Evolutionary conservation across 2,888 invertebrate genomes (phyloP).

Genomic region (Melitaea athalia): DNA sequence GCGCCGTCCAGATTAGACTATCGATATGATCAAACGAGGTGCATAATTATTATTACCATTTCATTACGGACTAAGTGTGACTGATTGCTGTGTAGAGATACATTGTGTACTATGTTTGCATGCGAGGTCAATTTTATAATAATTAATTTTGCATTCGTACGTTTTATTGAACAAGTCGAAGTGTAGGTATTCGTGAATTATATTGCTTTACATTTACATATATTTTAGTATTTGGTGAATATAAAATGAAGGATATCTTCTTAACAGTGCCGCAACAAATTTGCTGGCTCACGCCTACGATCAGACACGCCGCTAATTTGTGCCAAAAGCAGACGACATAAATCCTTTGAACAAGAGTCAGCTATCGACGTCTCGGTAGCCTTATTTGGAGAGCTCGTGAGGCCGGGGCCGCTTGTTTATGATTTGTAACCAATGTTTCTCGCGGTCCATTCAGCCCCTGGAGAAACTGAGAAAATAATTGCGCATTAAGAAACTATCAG

Average conservation of each 20-base stretch:
- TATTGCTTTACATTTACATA: not conserved
- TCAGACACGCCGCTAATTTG: conserved; percentile 73
- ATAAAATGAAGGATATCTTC: conserved; percentile 16
- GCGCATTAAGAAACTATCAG: conserved; percentile 39
- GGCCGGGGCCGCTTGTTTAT: conserved; percentile 65
- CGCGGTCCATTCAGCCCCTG: conserved; percentile 37
- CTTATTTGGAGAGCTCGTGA: conserved; percentile 76
- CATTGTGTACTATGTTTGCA: not conserved
- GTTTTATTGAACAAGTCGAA: not conserved
- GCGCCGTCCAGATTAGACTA: conserved; percentile 36
- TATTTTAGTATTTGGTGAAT: not conserved
- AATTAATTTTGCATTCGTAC: not conserved
- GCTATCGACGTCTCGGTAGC: conserved; percentile 61
- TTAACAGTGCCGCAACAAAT: conserved; percentile 51
- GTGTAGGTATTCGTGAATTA: not conserved
- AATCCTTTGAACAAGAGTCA: conserved; percentile 69
- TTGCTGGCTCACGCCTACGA: conserved; percentile 72
- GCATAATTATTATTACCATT: conserved; percentile 48
- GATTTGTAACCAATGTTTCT: conserved; percentile 64
- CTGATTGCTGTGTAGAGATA: conserved; percentile 43
- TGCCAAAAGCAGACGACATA: conserved; percentile 73
- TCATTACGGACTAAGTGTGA: conserved; percentile 54
- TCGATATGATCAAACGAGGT: conserved; percentile 39
- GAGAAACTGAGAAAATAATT: conserved; percentile 40
- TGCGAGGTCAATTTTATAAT: not conserved